These are phyloP conservation scores for Sylvicapra grimmia DNA, from an alignment of 2,113 vertebrate genomes.

Conservation along the genomic window DNA sequence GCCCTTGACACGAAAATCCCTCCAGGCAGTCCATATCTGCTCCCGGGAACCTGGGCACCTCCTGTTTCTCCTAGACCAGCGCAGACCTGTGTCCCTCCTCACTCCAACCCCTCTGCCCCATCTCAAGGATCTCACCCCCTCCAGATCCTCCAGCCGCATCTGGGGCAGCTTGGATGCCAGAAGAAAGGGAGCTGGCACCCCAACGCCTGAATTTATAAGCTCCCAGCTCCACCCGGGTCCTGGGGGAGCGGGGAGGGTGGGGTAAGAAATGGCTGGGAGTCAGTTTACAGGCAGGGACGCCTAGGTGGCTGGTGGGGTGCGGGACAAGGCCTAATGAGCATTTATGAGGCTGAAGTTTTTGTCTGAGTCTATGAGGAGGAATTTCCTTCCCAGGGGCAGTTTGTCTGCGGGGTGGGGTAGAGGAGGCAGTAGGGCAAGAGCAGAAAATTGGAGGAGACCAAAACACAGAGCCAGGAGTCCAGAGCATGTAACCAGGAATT, in stretches of 20 bases:
- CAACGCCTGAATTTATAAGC: constrained; percentile 50
- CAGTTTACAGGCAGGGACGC: constrained; percentile 53
- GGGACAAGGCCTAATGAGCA: constrained; percentile 39
- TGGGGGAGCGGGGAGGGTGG: neutral
- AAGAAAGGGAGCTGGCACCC: neutral
- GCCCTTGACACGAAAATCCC: neutral
- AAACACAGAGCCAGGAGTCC: neutral
- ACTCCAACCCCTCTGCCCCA: neutral
- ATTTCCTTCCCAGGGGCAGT: neutral
- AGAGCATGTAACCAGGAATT: neutral
- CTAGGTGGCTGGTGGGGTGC: neutral
- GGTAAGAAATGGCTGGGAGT: neutral
- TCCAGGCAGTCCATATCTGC: neutral
- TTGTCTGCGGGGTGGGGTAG: neutral
- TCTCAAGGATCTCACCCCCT: constrained; percentile 42
- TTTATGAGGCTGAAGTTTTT: constrained; percentile 54
- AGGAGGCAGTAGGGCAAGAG: neutral
- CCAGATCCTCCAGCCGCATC: constrained; percentile 8
- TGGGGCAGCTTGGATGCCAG: neutral
- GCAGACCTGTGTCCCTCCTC: neutral
- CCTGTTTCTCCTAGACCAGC: neutral
- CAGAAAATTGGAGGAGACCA: neutral
- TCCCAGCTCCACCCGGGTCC: neutral
- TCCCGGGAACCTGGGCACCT: neutral
- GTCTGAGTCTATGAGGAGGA: constrained; percentile 6